These are phyloP conservation scores for Aegypius monachus DNA, from an alignment of 2,113 vertebrate species.

Conservation along the genomic window DNA sequence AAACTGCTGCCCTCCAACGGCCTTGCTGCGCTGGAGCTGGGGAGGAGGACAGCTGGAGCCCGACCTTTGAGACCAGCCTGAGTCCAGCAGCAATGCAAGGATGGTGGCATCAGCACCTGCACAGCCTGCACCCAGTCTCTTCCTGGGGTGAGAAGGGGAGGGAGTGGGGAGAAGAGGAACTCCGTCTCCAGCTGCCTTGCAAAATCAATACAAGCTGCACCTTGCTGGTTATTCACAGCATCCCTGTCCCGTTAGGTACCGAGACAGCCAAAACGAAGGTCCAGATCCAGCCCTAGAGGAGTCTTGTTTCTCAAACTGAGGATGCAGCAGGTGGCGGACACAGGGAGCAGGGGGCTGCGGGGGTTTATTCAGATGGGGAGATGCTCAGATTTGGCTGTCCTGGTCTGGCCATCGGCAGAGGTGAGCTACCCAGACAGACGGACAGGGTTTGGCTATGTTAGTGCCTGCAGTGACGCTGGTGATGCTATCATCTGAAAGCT, in stretches of 20 bases:
- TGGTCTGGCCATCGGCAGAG: neutral
- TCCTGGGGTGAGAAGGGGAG: neutral
- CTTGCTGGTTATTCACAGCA: neutral
- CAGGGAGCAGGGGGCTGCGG: neutral
- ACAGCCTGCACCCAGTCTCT: neutral
- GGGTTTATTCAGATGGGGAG: neutral
- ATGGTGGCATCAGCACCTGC: neutral
- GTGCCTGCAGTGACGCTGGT: neutral
- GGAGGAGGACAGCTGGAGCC: neutral
- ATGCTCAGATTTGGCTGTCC: neutral
- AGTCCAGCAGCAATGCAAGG: rapidly evolving
- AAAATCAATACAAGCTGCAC: neutral
- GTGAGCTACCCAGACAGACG: neutral
- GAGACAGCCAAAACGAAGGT: rapidly evolving
- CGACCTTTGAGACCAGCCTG: neutral
- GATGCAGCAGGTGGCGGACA: neutral
- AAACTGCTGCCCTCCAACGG: neutral
- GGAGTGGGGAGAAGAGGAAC: neutral
- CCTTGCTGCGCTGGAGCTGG: neutral
- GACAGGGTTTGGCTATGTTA: neutral
- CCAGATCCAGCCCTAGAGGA: neutral
- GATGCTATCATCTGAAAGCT: neutral
- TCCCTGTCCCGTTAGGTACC: neutral
- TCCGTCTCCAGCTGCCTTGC: neutral
- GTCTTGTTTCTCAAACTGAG: neutral